Evolutionary conservation across 2,797 vertebrate genomes (phyloP).

Genomic region (Clarias laeviceps): DNA sequence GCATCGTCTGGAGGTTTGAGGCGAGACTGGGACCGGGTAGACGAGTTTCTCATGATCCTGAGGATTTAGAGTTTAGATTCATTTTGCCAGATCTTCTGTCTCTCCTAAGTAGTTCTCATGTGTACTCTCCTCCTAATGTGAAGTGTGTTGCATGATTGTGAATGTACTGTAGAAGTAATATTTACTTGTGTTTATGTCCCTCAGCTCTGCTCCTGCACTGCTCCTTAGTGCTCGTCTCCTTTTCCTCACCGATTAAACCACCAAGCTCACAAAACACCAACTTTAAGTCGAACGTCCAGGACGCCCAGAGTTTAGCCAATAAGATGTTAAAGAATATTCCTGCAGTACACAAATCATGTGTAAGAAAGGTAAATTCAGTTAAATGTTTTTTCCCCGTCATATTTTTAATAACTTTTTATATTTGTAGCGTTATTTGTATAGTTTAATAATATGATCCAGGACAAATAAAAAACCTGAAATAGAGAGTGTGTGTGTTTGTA

Average conservation of each 20-base stretch:
- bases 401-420: background rate
- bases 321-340: constrained; percentile 70
- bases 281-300: constrained; percentile 62
- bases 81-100: background rate
- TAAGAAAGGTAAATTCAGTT: constrained; percentile 61
- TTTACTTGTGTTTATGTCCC: background rate
- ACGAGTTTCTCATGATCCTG: background rate
- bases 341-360: constrained; percentile 41
- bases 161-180: background rate
- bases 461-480: background rate
- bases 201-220: constrained; percentile 56
- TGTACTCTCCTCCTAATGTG: background rate
- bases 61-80: background rate
- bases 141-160: background rate
- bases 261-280: constrained; percentile 7
- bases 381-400: background rate
- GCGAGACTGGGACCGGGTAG: background rate
- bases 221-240: constrained; percentile 45
- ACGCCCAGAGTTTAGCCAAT: constrained; percentile 68
- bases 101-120: background rate
- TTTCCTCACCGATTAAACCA: constrained; percentile 62
- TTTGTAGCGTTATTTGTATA: background rate
- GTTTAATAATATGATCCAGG: background rate
- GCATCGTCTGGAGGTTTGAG: background rate
- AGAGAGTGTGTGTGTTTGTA: background rate